Evolutionary conservation across 2,888 invertebrate species (phyloP).

Genomic region (Lordiphosa andalusiaca): DNA sequence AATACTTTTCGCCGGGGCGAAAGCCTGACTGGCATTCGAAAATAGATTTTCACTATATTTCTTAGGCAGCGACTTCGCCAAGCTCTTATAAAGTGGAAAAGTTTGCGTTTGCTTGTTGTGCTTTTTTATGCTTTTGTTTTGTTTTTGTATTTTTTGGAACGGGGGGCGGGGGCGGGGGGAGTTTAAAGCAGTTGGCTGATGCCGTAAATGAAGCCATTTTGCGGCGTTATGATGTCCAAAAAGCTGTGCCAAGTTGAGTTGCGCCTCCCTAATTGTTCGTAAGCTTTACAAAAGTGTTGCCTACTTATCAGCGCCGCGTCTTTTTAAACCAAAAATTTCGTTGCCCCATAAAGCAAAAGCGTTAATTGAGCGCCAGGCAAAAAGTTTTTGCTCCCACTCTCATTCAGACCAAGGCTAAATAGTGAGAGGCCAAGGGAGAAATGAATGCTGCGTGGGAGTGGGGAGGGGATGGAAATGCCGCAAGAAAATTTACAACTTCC

Average conservation of each 20-base stretch:
- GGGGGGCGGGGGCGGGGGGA: neutral
- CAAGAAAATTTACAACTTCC: slow-evolving; percentile 61
- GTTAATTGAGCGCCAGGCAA: slow-evolving; percentile 60
- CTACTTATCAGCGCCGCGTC: slow-evolving; percentile 39
- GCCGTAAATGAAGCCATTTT: slow-evolving; percentile 62
- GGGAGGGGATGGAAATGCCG: slow-evolving; percentile 28
- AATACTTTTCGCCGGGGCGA: slow-evolving; percentile 51
- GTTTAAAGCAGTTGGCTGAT: slow-evolving; percentile 34
- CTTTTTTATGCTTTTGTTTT: slow-evolving; percentile 15
- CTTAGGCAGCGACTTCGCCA: neutral
- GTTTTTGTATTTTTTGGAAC: neutral
- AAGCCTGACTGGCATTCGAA: slow-evolving; percentile 63
- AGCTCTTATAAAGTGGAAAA: slow-evolving; percentile 63
- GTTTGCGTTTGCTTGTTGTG: slow-evolving; percentile 41
- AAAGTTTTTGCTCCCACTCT: slow-evolving; percentile 15
- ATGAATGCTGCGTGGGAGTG: neutral
- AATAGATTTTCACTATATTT: slow-evolving; percentile 64
- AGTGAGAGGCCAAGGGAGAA: neutral
- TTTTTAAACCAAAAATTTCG: slow-evolving; percentile 42
- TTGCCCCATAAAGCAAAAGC: slow-evolving; percentile 62
- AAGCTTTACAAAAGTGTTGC: slow-evolving; percentile 40
- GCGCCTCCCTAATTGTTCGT: slow-evolving; percentile 52
- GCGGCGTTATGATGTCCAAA: slow-evolving; percentile 21
- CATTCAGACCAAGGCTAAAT: slow-evolving; percentile 20
- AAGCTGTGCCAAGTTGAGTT: slow-evolving; percentile 21